A percentile compares a stretch with the other conserved stretches of the same genome.
Conservation (phyloP, 2,888 invertebrate species). For the Mamestra brassicae region DNA sequence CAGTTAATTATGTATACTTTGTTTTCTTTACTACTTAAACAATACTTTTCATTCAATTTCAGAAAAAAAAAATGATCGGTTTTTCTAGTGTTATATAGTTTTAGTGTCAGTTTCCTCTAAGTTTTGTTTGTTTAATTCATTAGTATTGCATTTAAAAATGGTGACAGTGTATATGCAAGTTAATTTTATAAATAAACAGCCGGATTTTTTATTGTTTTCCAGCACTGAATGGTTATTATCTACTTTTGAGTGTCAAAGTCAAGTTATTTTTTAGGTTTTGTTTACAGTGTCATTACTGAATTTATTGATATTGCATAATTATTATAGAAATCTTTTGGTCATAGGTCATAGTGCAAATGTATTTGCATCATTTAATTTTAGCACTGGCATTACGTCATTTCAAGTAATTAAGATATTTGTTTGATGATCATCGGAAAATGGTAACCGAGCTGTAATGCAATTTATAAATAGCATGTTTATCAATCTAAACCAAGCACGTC, state of each 20-base stretch:
- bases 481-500: not conserved
- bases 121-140: no score
- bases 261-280: not conserved
- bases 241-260: not conserved
- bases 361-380: conserved; percentile 8
- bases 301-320: not conserved
- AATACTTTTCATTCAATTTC: no score
- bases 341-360: not conserved
- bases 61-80: no score
- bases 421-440: not conserved
- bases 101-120: no score
- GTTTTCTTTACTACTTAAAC: not conserved
- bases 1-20: not conserved
- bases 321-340: conserved; percentile 1
- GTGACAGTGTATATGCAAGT: no score
- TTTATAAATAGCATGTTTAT: conserved; percentile 1
- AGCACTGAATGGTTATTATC: no score
- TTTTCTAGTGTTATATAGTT: no score
- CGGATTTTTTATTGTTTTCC: no score
- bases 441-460: not conserved
- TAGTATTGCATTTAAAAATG: no score
- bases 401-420: conserved; percentile 15
- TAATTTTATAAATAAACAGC: no score
- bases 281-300: conserved; percentile 4
- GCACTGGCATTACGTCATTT: conserved; percentile 6